Percentiles rank a stretch among this genome's conserved stretches.
These are phyloP conservation scores for Hypercompe scribonia DNA, from an alignment of 2,888 invertebrate species.

Conservation along the genomic window DNA sequence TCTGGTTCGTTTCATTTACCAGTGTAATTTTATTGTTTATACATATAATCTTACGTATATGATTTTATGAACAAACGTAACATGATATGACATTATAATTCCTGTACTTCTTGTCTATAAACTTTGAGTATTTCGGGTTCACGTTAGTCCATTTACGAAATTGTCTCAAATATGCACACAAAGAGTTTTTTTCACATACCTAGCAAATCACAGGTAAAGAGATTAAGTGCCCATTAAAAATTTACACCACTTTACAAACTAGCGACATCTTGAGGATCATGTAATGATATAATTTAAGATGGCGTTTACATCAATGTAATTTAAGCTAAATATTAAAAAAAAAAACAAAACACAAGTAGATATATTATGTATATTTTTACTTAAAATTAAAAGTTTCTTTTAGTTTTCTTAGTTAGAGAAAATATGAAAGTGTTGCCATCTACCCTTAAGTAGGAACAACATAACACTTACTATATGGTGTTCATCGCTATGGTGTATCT, in stretches of 20 bases:
- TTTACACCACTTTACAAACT: not conserved
- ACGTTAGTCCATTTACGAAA: not conserved
- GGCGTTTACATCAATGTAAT: not conserved
- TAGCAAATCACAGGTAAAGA: not conserved
- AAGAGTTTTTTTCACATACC: not conserved
- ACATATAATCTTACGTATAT: too few relatives aligned
- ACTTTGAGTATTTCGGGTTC: not conserved
- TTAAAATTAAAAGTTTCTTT: not conserved
- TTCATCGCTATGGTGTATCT: slow-evolving; percentile 1
- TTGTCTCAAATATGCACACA: not conserved
- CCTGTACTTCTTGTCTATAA: not conserved
- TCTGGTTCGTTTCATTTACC: too few relatives aligned
- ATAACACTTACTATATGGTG: not conserved
- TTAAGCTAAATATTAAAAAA: too few relatives aligned
- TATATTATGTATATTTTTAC: not conserved
- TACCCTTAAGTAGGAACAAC: not conserved
- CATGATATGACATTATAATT: not conserved
- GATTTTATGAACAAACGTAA: too few relatives aligned
- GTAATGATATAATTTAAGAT: not conserved
- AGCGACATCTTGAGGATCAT: slow-evolving; percentile 7
- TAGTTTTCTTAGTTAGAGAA: not conserved
- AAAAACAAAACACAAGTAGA: not conserved
- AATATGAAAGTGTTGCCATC: slow-evolving; percentile 12
- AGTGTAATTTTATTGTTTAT: too few relatives aligned
- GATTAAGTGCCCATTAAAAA: not conserved